Percentiles rank a stretch among this genome's conserved stretches.
Evolutionary conservation across 2,888 invertebrate species (phyloP).

Genomic region (Norana najaformis): DNA sequence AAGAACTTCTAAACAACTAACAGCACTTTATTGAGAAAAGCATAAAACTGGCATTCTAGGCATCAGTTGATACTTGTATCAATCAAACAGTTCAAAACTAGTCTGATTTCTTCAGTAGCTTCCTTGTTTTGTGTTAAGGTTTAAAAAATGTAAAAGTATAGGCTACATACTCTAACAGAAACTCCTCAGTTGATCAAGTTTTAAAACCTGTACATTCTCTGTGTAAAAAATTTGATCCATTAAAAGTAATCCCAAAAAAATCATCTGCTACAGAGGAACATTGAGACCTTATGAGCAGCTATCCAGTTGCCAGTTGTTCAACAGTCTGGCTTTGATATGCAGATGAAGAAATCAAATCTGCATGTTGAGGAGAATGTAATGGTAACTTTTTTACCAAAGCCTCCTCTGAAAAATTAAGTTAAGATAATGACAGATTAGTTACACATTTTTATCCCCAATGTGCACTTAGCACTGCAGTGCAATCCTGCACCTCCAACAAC

Average conservation of each 20-base stretch:
- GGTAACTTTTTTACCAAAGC: background rate
- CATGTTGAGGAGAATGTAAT: conserved; percentile 1
- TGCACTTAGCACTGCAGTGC: background rate
- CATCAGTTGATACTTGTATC: background rate
- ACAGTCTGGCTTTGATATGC: too few relatives aligned
- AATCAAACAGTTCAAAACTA: background rate
- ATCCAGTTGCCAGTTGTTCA: too few relatives aligned
- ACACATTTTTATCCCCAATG: background rate
- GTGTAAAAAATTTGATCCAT: background rate
- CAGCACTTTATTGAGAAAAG: background rate
- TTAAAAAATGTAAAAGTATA: background rate
- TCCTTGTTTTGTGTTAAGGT: background rate
- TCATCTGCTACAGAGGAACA: too few relatives aligned
- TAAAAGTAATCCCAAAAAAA: background rate
- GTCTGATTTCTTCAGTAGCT: background rate
- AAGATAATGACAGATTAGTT: background rate
- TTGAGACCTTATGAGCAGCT: too few relatives aligned
- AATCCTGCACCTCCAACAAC: background rate
- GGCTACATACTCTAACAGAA: background rate
- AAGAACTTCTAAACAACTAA: background rate
- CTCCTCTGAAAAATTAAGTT: too few relatives aligned
- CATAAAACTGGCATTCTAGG: background rate
- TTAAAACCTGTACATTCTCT: background rate
- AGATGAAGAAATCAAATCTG: background rate
- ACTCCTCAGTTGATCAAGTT: background rate